A percentile compares a stretch with the other conserved stretches of the same genome.
Evolutionary conservation across 2,888 invertebrate genomes (phyloP).

Genomic region (Apeira syringaria): DNA sequence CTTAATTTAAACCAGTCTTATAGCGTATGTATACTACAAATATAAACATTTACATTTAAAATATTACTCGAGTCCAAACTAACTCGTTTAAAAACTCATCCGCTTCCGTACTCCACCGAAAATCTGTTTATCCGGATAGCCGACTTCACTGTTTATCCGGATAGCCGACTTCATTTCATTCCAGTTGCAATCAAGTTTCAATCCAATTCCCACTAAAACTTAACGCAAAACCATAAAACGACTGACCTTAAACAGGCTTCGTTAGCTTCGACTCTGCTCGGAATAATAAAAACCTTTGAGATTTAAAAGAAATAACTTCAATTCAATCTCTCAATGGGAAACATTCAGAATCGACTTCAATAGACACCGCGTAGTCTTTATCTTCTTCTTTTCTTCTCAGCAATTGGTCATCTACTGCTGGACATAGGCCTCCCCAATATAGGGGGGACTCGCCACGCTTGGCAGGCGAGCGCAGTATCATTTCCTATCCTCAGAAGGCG

Average conservation of each 20-base stretch:
- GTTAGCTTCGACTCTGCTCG: constrained; percentile 17
- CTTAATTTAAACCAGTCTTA: no score
- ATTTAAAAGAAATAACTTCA: constrained; percentile 23
- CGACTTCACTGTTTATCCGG: neutral
- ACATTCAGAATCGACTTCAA: neutral
- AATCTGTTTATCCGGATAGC: neutral
- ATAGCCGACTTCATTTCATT: neutral
- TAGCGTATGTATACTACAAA: no score
- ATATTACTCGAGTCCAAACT: no score
- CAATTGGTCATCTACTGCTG: no score
- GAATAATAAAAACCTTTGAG: constrained; percentile 23
- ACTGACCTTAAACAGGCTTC: constrained; percentile 14
- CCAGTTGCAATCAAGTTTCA: constrained; percentile 13
- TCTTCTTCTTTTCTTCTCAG: no score
- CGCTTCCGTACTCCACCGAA: neutral
- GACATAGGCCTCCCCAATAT: no score
- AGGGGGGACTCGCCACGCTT: no score
- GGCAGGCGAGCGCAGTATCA: no score
- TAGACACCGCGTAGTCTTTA: neutral
- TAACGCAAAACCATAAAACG: constrained; percentile 17
- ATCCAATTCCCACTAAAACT: constrained; percentile 16
- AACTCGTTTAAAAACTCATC: neutral
- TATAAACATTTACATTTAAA: no score
- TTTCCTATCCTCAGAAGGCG: no score
- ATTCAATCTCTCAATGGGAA: constrained; percentile 6